phyloP scores from a whole-genome alignment of 2,113 vertebrate species.

The Pelvicachromis taeniatus region DNA sequence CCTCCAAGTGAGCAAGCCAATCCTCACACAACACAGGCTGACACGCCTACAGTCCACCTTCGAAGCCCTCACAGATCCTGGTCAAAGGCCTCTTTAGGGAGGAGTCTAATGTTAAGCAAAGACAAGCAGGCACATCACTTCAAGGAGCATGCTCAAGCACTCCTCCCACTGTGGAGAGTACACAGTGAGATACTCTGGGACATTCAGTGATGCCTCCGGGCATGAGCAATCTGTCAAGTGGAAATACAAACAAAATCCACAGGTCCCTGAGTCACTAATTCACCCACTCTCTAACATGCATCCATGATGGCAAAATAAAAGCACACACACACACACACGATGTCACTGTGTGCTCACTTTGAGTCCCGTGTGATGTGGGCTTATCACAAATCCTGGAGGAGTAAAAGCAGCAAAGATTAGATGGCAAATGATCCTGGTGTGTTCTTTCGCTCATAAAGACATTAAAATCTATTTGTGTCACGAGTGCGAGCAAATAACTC shows the following conservation, averaged over 20 bases:
- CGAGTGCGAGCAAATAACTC: neutral
- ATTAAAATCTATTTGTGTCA: neutral
- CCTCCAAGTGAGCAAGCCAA: constrained; percentile 53
- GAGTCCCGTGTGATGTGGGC: constrained; percentile 1
- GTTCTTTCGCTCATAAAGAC: neutral
- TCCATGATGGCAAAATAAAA: neutral
- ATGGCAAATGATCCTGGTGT: neutral
- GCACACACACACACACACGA: neutral
- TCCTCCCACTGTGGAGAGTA: neutral
- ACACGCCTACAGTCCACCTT: constrained; percentile 23
- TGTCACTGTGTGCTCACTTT: constrained; percentile 4
- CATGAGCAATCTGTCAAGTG: neutral
- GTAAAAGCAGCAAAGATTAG: neutral
- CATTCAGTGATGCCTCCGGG: neutral
- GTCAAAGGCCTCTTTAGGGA: neutral
- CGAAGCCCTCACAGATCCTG: neutral
- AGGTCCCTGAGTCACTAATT: neutral
- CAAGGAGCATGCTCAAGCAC: neutral
- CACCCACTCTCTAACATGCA: neutral
- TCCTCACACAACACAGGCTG: constrained; percentile 4
- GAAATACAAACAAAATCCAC: constrained; percentile 31
- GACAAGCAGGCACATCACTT: neutral
- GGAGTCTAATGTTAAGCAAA: constrained; percentile 10
- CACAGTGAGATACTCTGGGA: neutral
- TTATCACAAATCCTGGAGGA: constrained; percentile 14